Conservation (phyloP, 2,113 vertebrate species). For the Podarcis cretensis region DNA sequence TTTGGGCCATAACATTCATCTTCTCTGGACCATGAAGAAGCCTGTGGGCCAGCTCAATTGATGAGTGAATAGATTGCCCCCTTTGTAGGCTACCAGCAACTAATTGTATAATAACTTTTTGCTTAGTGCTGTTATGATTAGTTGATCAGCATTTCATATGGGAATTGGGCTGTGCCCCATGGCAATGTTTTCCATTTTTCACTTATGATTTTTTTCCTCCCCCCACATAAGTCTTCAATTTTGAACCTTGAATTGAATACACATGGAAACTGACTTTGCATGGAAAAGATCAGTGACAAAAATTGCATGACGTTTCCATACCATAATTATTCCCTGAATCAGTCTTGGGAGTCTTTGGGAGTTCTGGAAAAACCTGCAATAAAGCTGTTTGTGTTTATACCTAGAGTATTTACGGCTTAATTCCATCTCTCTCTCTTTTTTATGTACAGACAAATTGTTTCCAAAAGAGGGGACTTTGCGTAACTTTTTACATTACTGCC, state of each 20-base stretch:
- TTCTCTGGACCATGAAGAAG: not conserved
- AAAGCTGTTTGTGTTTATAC: conserved; percentile 28
- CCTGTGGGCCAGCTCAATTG: not conserved
- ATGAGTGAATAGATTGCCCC: not conserved
- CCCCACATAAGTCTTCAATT: conserved; percentile 77
- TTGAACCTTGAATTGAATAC: conserved; percentile 73
- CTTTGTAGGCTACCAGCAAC: not conserved
- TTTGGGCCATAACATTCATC: too few relatives aligned
- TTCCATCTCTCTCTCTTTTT: conserved; percentile 26
- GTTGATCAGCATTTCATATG: conserved; percentile 61
- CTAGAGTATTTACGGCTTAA: not conserved
- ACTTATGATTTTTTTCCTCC: conserved; percentile 65
- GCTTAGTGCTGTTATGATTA: conserved; percentile 27
- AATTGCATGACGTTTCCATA: conserved; percentile 62
- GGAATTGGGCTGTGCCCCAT: conserved; percentile 64
- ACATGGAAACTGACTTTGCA: conserved; percentile 68
- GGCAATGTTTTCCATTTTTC: conserved; percentile 72
- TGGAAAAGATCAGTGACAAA: conserved; percentile 73
- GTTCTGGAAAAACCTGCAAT: conserved; percentile 41
- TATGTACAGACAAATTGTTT: not conserved
- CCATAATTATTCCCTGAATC: conserved; percentile 55
- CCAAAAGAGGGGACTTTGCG: not conserved
- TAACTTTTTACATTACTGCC: not conserved
- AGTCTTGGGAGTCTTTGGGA: conserved; percentile 44
- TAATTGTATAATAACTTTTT: conserved; percentile 36